These are phyloP conservation scores for Lasioglossum zephyrum DNA, from an alignment of 2,888 invertebrate species.

Conservation along the genomic window DNA sequence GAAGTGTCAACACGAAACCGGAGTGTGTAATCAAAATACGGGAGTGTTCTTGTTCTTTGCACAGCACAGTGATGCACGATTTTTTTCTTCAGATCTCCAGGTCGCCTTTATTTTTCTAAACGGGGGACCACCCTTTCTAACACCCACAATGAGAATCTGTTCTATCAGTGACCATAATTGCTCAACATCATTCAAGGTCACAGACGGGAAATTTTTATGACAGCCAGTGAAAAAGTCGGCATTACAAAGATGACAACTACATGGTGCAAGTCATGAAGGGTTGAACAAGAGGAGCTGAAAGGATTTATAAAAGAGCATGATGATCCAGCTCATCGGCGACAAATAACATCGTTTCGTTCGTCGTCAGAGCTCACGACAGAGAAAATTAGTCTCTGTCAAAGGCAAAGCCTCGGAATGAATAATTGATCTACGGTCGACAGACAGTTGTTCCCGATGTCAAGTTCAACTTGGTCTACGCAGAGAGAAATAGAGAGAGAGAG, in stretches of 20 bases:
- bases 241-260: neutral
- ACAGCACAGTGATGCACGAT: no score
- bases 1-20: no score
- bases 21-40: no score
- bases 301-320: neutral
- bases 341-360: neutral
- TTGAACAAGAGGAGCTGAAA: neutral
- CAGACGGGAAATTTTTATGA: neutral
- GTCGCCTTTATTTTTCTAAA: no score
- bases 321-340: neutral
- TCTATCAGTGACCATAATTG: no score
- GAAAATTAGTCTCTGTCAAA: conserved; percentile 10
- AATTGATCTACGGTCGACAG: conserved; percentile 6
- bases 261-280: neutral
- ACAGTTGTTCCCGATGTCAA: conserved; percentile 18
- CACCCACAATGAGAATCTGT: no score
- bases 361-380: neutral
- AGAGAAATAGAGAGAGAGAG: conserved; percentile 21
- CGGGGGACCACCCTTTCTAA: no score
- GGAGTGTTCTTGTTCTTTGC: no score
- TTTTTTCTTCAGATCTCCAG: no score
- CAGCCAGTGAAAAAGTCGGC: neutral
- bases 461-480: conserved; percentile 31
- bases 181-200: no score
- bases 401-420: neutral